These are phyloP conservation scores for Dendrocopos noguchii DNA, from an alignment of 2,113 vertebrate genomes.

Conservation along the genomic window DNA sequence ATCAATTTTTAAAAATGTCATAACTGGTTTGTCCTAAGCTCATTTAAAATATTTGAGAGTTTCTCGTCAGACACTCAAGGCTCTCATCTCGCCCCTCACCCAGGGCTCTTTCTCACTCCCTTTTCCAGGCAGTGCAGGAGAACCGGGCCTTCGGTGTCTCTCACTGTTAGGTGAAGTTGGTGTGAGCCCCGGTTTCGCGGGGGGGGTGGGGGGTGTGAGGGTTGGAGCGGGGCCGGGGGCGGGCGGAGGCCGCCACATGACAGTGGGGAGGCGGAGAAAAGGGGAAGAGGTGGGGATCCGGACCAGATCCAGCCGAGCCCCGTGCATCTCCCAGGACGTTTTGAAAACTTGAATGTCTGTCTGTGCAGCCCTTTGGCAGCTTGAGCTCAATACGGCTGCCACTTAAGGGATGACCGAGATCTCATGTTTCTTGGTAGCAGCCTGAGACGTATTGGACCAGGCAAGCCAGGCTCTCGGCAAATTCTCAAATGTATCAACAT, in stretches of 20 bases:
- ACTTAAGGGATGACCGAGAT: constrained; percentile 6
- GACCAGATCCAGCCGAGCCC: constrained; percentile 13
- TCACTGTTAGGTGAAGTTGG: constrained; percentile 50
- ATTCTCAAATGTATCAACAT: not conserved
- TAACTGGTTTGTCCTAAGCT: constrained; percentile 4
- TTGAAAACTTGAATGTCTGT: constrained; percentile 3
- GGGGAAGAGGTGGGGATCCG: constrained; percentile 27
- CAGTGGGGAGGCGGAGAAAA: constrained; percentile 43
- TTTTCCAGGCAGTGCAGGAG: not conserved
- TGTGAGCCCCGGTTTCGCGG: not conserved
- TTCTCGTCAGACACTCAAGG: constrained; percentile 46
- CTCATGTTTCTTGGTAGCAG: constrained; percentile 8
- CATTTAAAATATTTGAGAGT: constrained; percentile 30
- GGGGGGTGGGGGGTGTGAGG: not conserved
- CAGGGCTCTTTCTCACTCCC: not conserved
- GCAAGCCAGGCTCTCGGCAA: not conserved
- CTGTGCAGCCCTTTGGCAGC: constrained; percentile 5
- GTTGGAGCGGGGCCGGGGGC: not conserved
- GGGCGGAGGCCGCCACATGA: constrained; percentile 65
- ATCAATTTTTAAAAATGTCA: constrained; percentile 40
- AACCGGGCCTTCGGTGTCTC: constrained; percentile 41
- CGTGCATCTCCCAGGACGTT: not conserved
- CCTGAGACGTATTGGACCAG: not conserved
- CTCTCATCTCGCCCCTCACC: not conserved
- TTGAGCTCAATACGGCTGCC: not conserved